phyloP scores from a whole-genome alignment of 2,113 vertebrate genomes.

The Spheniscus mendiculus region DNA sequence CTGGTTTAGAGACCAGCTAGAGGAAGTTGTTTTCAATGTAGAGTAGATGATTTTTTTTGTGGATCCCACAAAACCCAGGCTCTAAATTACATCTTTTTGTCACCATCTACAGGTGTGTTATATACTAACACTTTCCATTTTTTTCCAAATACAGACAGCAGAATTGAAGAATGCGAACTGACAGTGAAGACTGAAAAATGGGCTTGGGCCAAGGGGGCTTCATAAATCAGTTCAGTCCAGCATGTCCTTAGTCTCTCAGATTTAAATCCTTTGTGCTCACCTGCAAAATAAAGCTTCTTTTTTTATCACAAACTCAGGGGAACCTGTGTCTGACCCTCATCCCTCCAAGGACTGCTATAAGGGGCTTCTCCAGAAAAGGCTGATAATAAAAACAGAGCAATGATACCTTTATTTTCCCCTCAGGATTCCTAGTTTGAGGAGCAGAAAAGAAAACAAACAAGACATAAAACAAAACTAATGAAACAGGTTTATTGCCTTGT shows the following conservation, averaged over 20 bases:
- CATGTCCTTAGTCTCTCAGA: not conserved
- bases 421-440: not conserved
- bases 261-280: not conserved
- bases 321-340: not conserved
- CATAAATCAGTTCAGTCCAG: not conserved
- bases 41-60: not conserved
- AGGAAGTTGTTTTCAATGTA: not conserved
- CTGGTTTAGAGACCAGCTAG: not conserved
- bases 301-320: not conserved
- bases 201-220: not conserved
- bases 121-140: not conserved
- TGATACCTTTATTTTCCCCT: not conserved
- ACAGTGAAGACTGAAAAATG: not conserved
- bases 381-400: not conserved
- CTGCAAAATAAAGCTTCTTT: not conserved
- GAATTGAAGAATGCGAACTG: not conserved
- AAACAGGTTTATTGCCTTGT: not conserved
- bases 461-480: not conserved
- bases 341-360: not conserved
- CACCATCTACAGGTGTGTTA: not conserved
- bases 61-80: not conserved
- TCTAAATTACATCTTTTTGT: not conserved
- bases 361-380: not conserved
- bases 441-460: not conserved
- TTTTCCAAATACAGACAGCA: not conserved